phyloP scores from a whole-genome alignment of 2,888 invertebrate species.

The Dione juno region DNA sequence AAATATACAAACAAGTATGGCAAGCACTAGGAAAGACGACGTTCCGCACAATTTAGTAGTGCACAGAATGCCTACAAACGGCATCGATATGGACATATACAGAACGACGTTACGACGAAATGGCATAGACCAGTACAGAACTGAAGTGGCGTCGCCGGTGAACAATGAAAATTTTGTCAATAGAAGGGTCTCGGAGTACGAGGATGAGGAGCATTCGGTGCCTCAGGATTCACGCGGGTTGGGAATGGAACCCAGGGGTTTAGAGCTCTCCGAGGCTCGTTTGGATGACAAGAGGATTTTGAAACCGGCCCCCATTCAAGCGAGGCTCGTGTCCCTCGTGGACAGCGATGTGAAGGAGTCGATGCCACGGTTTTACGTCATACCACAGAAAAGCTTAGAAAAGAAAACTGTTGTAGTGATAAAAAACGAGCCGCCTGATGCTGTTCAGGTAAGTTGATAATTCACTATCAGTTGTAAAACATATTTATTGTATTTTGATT shows the following conservation, averaged over 20 bases:
- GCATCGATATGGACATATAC: slow-evolving; percentile 72
- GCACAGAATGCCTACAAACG: slow-evolving; percentile 65
- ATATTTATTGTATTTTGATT: too few species aligned
- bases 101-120: slow-evolving; percentile 61
- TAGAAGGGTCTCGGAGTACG: slow-evolving; percentile 72
- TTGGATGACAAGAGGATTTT: slow-evolving; percentile 70
- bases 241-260: slow-evolving; percentile 58
- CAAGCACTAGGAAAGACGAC: slow-evolving; percentile 64
- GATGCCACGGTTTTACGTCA: slow-evolving; percentile 71
- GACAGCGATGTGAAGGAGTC: slow-evolving; percentile 68
- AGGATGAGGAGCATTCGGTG: slow-evolving; percentile 66
- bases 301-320: slow-evolving; percentile 75
- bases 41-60: slow-evolving; percentile 72
- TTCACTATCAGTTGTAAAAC: too few species aligned
- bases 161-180: slow-evolving; percentile 71
- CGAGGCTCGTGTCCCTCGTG: slow-evolving; percentile 68
- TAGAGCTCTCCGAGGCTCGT: slow-evolving; percentile 68
- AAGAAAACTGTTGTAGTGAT: slow-evolving; percentile 85
- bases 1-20: slow-evolving; percentile 60
- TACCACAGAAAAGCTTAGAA: slow-evolving; percentile 77
- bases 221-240: slow-evolving; percentile 62
- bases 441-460: slow-evolving; percentile 69
- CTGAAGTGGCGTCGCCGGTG: slow-evolving; percentile 63
- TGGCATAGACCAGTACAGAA: slow-evolving; percentile 67
- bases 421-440: slow-evolving; percentile 83